Conservation (phyloP, 2,888 invertebrate genomes). For the Drepana falcataria region DNA sequence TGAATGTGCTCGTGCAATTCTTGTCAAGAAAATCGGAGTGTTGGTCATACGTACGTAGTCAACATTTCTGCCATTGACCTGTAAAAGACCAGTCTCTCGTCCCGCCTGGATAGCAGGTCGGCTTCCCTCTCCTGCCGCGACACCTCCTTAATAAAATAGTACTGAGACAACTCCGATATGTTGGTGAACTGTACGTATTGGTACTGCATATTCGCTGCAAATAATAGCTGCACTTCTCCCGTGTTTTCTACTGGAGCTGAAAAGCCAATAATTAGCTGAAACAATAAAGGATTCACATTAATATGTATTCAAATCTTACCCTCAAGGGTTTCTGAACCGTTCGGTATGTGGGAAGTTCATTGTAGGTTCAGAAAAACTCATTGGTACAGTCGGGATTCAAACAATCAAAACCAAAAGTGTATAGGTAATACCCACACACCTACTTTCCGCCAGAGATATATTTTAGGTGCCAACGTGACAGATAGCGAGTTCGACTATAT, state of each 20-base stretch:
- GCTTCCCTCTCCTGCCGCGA: slow-evolving; percentile 57
- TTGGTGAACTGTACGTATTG: slow-evolving; percentile 79
- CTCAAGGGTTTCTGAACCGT: no score
- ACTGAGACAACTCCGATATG: slow-evolving; percentile 66
- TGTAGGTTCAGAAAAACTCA: no score
- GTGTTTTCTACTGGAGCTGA: slow-evolving; percentile 76
- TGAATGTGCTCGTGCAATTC: no score
- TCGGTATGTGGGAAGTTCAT: no score
- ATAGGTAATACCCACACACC: no score
- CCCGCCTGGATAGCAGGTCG: slow-evolving; percentile 38
- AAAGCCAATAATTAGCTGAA: slow-evolving; percentile 79
- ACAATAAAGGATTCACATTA: slow-evolving; percentile 2
- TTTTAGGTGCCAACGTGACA: no score
- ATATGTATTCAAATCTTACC: no score
- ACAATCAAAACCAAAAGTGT: no score
- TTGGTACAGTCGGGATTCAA: no score
- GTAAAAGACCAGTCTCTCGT: slow-evolving; percentile 61
- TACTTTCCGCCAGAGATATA: no score
- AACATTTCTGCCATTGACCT: slow-evolving; percentile 51
- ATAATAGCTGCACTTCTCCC: slow-evolving; percentile 72
- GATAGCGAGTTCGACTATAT: no score
- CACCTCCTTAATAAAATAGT: slow-evolving; percentile 64
- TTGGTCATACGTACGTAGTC: slow-evolving; percentile 41
- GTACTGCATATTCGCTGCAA: slow-evolving; percentile 82
- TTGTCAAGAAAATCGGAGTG: background rate